These are phyloP conservation scores for Proisotoma minuta DNA, from an alignment of 2,888 invertebrate species.

Conservation along the genomic window DNA sequence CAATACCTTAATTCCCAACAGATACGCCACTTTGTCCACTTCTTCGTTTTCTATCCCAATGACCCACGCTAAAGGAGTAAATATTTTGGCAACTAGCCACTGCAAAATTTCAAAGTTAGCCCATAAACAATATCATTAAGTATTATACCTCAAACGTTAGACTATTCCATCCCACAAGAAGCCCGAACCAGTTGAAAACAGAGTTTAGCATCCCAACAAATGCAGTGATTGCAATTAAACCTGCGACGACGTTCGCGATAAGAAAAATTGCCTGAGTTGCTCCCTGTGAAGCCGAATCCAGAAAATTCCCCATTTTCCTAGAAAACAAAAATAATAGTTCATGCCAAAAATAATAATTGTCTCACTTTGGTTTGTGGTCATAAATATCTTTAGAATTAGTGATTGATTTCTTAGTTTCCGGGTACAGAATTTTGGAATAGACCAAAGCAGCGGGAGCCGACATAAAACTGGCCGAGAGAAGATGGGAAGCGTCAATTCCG, in stretches of 20 bases:
- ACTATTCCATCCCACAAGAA: conserved; percentile 62
- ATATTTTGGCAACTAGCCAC: conserved; percentile 75
- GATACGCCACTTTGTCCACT: conserved; percentile 68
- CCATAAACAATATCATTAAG: no score
- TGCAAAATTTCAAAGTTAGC: no score
- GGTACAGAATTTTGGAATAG: conserved; percentile 81
- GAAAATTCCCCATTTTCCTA: conserved; percentile 74
- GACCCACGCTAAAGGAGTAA: conserved; percentile 81
- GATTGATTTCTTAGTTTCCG: conserved; percentile 76
- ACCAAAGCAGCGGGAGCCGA: conserved; percentile 90
- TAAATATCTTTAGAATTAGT: conserved; percentile 72
- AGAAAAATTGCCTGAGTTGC: conserved; percentile 73
- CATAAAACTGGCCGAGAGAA: conserved; percentile 92
- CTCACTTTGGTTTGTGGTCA: conserved; percentile 35
- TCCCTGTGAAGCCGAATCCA: conserved; percentile 88
- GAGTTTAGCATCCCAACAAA: conserved; percentile 78
- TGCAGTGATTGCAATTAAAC: conserved; percentile 84
- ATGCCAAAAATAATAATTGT: no score
- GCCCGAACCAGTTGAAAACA: conserved; percentile 72
- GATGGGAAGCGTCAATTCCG: conserved; percentile 74
- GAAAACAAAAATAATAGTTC: no score
- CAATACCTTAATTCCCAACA: conserved; percentile 85
- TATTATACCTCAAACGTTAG: conserved; percentile 56
- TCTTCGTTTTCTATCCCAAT: conserved; percentile 67
- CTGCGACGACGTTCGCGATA: conserved; percentile 80